A percentile compares a stretch with the other conserved stretches of the same genome.
phyloP scores from a whole-genome alignment of 2,888 invertebrate genomes.

The Drosophila dives region DNA sequence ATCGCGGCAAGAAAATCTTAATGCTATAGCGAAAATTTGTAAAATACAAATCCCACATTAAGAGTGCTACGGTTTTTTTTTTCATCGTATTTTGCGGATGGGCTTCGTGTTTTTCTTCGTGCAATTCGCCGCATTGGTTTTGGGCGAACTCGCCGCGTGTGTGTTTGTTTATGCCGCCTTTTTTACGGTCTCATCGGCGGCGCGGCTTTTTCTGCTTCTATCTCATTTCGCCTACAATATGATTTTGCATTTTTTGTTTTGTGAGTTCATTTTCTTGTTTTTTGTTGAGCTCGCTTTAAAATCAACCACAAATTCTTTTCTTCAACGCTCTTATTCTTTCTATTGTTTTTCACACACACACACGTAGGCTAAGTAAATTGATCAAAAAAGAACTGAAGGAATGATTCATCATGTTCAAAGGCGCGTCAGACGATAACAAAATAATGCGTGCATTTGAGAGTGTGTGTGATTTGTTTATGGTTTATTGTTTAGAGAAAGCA shows the following conservation, averaged over 20 bases:
- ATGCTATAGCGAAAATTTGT: slow-evolving; percentile 44
- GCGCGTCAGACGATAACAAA: slow-evolving; percentile 35
- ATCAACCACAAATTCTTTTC: slow-evolving; percentile 18
- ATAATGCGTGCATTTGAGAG: slow-evolving; percentile 26
- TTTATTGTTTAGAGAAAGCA: not conserved
- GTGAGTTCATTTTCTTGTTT: slow-evolving; percentile 56
- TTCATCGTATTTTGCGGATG: slow-evolving; percentile 78
- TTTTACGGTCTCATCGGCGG: slow-evolving; percentile 60
- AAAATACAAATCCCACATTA: slow-evolving; percentile 76
- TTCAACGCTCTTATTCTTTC: not conserved
- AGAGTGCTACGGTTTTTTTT: slow-evolving; percentile 66
- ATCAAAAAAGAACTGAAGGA: slow-evolving; percentile 7
- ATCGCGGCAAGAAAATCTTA: slow-evolving; percentile 9
- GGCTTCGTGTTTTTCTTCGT: slow-evolving; percentile 69
- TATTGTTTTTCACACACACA: slow-evolving; percentile 10
- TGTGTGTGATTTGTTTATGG: slow-evolving; percentile 19
- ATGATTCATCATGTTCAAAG: slow-evolving; percentile 51
- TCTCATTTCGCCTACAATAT: slow-evolving; percentile 36
- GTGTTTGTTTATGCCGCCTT: slow-evolving; percentile 81
- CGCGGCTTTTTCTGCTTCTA: slow-evolving; percentile 68
- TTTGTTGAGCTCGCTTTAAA: slow-evolving; percentile 40
- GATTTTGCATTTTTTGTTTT: slow-evolving; percentile 60
- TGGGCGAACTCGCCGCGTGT: slow-evolving; percentile 77
- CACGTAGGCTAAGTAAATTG: slow-evolving; percentile 23
- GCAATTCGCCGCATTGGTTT: slow-evolving; percentile 83